These are phyloP conservation scores for Biston stratarius DNA, from an alignment of 2,888 invertebrate genomes.

Conservation along the genomic window DNA sequence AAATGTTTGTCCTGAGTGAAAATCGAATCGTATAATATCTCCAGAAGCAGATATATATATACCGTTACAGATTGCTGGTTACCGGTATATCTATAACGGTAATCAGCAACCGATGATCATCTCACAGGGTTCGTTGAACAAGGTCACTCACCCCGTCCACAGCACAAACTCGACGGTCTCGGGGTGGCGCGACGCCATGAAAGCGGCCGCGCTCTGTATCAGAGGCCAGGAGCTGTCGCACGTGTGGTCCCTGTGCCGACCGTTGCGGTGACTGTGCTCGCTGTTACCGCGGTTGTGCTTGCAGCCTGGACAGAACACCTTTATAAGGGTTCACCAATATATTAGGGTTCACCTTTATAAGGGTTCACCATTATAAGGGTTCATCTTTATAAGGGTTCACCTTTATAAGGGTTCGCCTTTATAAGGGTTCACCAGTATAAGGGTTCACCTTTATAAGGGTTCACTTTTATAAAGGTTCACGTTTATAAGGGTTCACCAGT, in stretches of 20 bases:
- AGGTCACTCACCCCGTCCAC: constrained; percentile 93
- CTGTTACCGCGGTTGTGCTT: constrained; percentile 79
- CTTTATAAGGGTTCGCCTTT: neutral
- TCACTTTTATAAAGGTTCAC: too few relatives aligned
- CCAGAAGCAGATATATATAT: too few relatives aligned
- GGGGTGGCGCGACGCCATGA: constrained; percentile 94
- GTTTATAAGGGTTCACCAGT: neutral
- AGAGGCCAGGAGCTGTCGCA: constrained; percentile 97
- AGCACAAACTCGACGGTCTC: constrained; percentile 96
- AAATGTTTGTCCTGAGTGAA: too few relatives aligned
- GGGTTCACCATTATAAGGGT: too few relatives aligned
- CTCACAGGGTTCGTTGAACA: too few relatives aligned
- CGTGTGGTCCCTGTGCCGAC: constrained; percentile 86
- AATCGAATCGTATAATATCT: too few relatives aligned
- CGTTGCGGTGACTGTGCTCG: constrained; percentile 83
- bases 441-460: neutral
- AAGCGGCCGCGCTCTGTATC: constrained; percentile 94
- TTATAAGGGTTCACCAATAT: neutral
- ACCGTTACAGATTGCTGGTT: too few relatives aligned
- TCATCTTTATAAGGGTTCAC: too few relatives aligned
- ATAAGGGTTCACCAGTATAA: neutral
- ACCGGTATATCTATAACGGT: too few relatives aligned
- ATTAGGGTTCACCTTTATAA: neutral
- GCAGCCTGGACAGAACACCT: constrained; percentile 62
- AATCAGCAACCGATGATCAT: too few relatives aligned